phyloP scores from a whole-genome alignment of 2,888 invertebrate genomes.

The Myopa testacea region DNA sequence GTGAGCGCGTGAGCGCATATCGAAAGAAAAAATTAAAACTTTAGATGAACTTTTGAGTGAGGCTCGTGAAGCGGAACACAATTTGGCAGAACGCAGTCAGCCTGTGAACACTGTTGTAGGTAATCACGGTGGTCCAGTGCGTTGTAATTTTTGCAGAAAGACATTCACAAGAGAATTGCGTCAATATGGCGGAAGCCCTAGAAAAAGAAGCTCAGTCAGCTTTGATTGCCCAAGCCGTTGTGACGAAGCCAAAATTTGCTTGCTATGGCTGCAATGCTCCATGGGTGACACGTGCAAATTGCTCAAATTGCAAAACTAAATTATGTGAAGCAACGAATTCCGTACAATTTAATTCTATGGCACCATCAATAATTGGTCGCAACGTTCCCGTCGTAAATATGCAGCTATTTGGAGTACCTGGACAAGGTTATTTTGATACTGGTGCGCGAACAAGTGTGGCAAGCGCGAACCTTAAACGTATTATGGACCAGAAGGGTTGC shows the following conservation, averaged over 20 bases:
- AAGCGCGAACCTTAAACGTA: conserved; percentile 35
- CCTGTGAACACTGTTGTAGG: neutral
- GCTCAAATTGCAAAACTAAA: neutral
- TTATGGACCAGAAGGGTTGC: conserved; percentile 40
- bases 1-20: neutral
- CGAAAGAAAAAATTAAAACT: neutral
- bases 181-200: neutral
- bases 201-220: neutral
- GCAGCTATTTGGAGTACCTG: conserved; percentile 41
- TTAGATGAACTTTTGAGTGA: neutral
- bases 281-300: neutral
- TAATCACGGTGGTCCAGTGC: neutral
- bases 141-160: neutral
- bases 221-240: neutral
- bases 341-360: neutral
- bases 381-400: conserved; percentile 39
- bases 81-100: neutral
- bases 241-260: neutral
- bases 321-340: no score
- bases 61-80: neutral
- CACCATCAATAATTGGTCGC: conserved; percentile 19
- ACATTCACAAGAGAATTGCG: neutral
- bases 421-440: conserved; percentile 45
- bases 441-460: conserved; percentile 39
- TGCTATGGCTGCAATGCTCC: neutral